Base-by-base conservation (phyloP, 1,140 invertebrate genomes). In the Drosophila erecta region DNA sequence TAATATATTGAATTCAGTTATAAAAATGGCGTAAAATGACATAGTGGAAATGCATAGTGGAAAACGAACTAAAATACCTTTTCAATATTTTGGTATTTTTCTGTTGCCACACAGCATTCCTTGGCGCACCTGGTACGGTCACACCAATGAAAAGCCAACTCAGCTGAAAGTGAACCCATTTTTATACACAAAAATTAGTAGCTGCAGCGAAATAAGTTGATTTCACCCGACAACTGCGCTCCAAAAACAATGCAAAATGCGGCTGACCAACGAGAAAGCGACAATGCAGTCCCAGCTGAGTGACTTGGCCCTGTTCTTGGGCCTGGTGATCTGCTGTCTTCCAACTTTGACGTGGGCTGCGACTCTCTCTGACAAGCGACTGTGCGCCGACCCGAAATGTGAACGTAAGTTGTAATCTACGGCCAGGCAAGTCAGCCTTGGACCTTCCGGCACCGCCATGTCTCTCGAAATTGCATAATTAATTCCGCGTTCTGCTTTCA, bases 301-400 rank as follows among this genome's bases (percentile, higher is more conserved):
- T 72, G 57, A 67, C 49, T 58, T 77, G 8, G 35, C 50, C 50
- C 22, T 71, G 14, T 47, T 76, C 4, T 2, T 41, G 22, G 38
- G 49, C 33, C 40, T 87, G n/a, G 24, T 40, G 38, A 64, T 75
- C 66, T 90, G 58, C 46, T 74, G 61, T 87, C 72, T 81, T 74
- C 74, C 80, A 64, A 71, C 71, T 20, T 37, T 14, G 61, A 90
- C 86, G 81, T 92, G 81, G 72, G 72, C 72, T 20, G 33, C 51
- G 27, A 51, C 53, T 70, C 93, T 95, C 62, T 95, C 95, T 20
- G 93, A 95, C 85, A 94, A 94, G 76, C 93, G 94, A 83, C 93
- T 94, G 92, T 95, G 94, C 93, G 94, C 91, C 79, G 93, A 95
- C 92, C 91, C 92, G 72, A 79, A 94, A 73, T 95, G 95, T 85